Evolutionary conservation across 2,113 vertebrate species (phyloP), one percentile per base, ranked within the genome.

Genomic region (Oreochromis spilurus): DNA sequence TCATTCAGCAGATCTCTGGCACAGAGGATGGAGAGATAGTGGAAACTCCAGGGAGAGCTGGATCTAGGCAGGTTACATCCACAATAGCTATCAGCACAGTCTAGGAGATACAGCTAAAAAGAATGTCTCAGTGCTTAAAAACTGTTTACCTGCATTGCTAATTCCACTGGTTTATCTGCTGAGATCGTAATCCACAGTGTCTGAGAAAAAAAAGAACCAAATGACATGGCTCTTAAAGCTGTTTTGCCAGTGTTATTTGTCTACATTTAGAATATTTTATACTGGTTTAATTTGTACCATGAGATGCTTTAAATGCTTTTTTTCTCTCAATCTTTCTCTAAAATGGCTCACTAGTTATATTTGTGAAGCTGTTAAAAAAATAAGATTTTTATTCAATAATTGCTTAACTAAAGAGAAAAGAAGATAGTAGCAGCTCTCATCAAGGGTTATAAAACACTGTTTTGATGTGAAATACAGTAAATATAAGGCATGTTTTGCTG

Each of bases 1-100:
- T 94, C 92, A 94, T 95, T 92, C 91, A 90, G 89, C 65, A 13
- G 90, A 85, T 87, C 91, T 87, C 91, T 85, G 8, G 85, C 91
- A 93, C 88, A 85, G 84, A 58, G 88, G 93, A 92, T 92, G 86
- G 85, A 90, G 91, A 81, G 89, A 92, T 91, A 91, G 54, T 17
- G 29, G 79, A 55, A 89, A 65, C 85, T 93, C 92, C 79, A 10
- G 91, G 83, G 91, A 94, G 86, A 86, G 88, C 93, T 65, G 14
- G 62, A 91, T 91, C 79, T 62, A 82, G 91, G 95, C 94, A 91
- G 87, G 91, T 91, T 92, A 83, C 82, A 83, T 91, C 86, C 70
- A 36, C 85, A 48, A 77, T 38, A 16, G 40, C 84, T 92, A 88
- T 95, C 90, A 87, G 87, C 34, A 26, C 6, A 11, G 84, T 83